These are phyloP conservation scores for Nannoperca obscura DNA, from an alignment of 2,797 vertebrate genomes.

Conservation along the genomic window DNA sequence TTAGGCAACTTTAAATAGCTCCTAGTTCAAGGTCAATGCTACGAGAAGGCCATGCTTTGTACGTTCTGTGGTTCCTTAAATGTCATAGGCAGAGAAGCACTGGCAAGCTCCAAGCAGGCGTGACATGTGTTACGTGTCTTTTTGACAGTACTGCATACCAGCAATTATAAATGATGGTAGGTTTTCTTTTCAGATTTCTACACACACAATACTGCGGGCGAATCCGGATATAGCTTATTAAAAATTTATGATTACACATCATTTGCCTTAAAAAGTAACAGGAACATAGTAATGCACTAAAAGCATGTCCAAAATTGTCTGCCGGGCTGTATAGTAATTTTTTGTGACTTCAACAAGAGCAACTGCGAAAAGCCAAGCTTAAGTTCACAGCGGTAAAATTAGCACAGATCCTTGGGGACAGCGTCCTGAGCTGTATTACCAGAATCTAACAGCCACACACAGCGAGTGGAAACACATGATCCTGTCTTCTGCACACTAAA, in stretches of 20 bases:
- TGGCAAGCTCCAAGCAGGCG: neutral
- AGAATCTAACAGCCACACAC: slow-evolving; percentile 49
- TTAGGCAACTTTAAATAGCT: slow-evolving; percentile 13
- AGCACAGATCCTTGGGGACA: slow-evolving; percentile 47
- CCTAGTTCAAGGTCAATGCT: slow-evolving; percentile 19
- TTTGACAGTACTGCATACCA: neutral
- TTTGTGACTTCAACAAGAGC: slow-evolving; percentile 21
- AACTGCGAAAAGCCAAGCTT: slow-evolving; percentile 31
- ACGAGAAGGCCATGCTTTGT: neutral
- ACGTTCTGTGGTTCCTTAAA: slow-evolving; percentile 7
- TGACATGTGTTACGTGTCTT: neutral
- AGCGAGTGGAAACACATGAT: slow-evolving; percentile 41
- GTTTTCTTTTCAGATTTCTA: neutral
- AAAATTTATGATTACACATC: slow-evolving; percentile 5
- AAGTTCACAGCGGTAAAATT: slow-evolving; percentile 36
- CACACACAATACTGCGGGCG: neutral
- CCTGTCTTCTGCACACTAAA: slow-evolving; percentile 40
- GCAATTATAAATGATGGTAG: neutral
- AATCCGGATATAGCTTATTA: neutral
- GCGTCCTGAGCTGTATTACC: slow-evolving; percentile 58
- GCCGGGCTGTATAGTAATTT: neutral
- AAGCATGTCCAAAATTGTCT: neutral
- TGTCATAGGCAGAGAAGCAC: neutral
- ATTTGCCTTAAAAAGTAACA: neutral
- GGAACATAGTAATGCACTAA: neutral